Evolutionary conservation across 2,113 vertebrate species (phyloP).

Genomic region (Orcinus orca): DNA sequence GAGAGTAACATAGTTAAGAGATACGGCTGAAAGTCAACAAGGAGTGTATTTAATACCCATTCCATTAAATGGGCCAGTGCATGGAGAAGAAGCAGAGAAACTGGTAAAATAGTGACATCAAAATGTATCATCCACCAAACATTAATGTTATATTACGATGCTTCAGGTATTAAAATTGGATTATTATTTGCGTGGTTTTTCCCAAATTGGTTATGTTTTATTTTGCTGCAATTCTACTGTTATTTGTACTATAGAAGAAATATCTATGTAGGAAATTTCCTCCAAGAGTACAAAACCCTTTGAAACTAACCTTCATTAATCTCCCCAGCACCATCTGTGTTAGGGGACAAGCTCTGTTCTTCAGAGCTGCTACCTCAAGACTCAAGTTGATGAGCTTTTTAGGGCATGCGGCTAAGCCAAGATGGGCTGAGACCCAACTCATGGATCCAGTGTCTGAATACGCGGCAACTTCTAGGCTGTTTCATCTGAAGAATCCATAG

Average conservation of each 20-base stretch:
- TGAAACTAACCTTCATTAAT: slow-evolving; percentile 41
- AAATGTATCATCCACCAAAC: background rate
- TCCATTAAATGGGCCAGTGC: background rate
- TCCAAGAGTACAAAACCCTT: slow-evolving; percentile 17
- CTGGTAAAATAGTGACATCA: background rate
- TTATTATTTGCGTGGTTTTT: background rate
- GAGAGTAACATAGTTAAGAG: background rate
- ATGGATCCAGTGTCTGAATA: background rate
- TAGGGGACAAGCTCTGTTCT: background rate
- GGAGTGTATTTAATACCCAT: background rate
- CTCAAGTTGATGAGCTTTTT: background rate
- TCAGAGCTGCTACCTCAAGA: background rate
- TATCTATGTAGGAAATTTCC: background rate
- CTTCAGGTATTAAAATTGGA: background rate
- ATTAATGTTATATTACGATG: background rate
- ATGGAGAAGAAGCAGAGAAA: background rate
- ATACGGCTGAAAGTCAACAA: background rate
- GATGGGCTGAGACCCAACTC: background rate
- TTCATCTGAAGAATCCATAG: background rate
- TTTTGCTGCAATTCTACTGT: background rate
- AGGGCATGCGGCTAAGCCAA: background rate
- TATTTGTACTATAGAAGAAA: slow-evolving; percentile 27
- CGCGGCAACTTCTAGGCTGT: background rate
- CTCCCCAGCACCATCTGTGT: background rate
- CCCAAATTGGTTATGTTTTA: background rate